Conservation (phyloP, 2,797 vertebrate species). For the Myripristis jacobus region DNA sequence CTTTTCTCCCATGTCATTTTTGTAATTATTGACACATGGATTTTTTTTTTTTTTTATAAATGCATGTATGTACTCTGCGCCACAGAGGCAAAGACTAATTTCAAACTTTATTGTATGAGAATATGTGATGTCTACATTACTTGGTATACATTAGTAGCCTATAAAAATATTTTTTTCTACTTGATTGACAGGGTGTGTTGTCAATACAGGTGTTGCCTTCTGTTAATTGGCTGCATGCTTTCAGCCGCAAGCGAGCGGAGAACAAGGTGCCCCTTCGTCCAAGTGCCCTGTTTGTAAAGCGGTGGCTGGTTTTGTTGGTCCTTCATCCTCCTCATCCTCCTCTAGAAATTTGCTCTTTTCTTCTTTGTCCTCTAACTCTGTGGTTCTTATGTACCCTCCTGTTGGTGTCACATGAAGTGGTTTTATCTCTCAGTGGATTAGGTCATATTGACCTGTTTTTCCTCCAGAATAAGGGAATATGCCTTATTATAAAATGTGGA, state of each 20-base stretch:
- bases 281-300: background rate
- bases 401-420: background rate
- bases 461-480: background rate
- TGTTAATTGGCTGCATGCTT: too few relatives aligned
- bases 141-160: background rate
- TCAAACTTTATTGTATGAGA: background rate
- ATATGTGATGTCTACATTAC: background rate
- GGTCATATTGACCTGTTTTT: background rate
- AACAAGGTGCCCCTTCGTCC: too few relatives aligned
- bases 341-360: background rate
- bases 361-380: background rate
- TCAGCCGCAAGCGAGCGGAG: too few relatives aligned
- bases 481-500: background rate
- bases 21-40: background rate
- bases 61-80: too few relatives aligned
- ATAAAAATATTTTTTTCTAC: too few relatives aligned
- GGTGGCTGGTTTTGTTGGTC: background rate
- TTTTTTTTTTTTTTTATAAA: background rate
- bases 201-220: too few relatives aligned
- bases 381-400: background rate
- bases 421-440: background rate
- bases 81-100: too few relatives aligned
- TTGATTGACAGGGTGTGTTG: too few relatives aligned
- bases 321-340: background rate
- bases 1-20: slow-evolving; percentile 13